phyloP scores from a whole-genome alignment of 2,888 invertebrate species.

The Eilema caniola region DNA sequence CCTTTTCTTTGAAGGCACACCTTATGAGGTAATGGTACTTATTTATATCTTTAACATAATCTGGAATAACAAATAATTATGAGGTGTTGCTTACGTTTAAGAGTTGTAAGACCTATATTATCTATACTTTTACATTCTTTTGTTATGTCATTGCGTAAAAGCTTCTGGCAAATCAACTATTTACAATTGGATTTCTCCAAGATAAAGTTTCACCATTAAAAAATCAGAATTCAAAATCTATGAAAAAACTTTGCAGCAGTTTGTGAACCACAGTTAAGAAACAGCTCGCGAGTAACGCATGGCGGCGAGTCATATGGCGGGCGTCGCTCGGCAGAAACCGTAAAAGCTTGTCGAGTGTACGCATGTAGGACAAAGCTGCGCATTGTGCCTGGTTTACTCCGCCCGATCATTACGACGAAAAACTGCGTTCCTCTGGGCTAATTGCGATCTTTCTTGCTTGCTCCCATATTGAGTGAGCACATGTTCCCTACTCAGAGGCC shows the following conservation, averaged over 20 bases:
- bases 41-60: too few species aligned
- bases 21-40: not conserved
- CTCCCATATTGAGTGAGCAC: slow-evolving; percentile 74
- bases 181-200: not conserved
- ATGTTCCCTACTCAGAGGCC: slow-evolving; percentile 73
- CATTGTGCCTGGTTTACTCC: slow-evolving; percentile 60
- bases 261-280: slow-evolving; percentile 55
- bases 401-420: slow-evolving; percentile 68
- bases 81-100: not conserved
- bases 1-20: too few species aligned
- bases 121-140: too few species aligned
- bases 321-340: slow-evolving; percentile 73
- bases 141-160: not conserved
- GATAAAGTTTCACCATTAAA: not conserved
- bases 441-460: slow-evolving; percentile 71
- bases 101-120: not conserved
- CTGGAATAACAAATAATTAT: too few species aligned
- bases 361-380: slow-evolving; percentile 58
- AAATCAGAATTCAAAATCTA: slow-evolving; percentile 9
- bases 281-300: slow-evolving; percentile 22
- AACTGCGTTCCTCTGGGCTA: slow-evolving; percentile 64
- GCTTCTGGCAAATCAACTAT: not conserved
- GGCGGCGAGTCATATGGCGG: slow-evolving; percentile 74
- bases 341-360: slow-evolving; percentile 72
- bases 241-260: slow-evolving; percentile 20